A percentile compares a stretch with the other conserved stretches of the same genome.
Conservation (phyloP, 2,888 invertebrate genomes). For the Cyrtodaria siliqua region DNA sequence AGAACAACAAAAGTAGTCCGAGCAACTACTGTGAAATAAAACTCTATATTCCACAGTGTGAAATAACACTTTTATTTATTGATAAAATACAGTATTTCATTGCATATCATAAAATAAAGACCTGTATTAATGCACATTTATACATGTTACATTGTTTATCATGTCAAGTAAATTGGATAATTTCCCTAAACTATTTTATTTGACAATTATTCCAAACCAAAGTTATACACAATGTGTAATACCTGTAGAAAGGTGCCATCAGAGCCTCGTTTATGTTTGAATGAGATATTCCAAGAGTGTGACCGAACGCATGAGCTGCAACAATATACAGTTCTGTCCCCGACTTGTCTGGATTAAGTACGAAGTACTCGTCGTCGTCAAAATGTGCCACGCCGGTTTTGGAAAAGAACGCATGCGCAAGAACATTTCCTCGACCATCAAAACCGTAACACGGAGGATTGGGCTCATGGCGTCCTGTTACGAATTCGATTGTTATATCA, state of each 20-base stretch:
- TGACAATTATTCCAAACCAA: too few species aligned
- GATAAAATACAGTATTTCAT: too few species aligned
- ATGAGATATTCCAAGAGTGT: constrained; percentile 60
- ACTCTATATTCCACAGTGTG: too few species aligned
- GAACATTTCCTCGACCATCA: constrained; percentile 45
- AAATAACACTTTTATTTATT: too few species aligned
- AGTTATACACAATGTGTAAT: too few species aligned
- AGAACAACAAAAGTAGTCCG: too few species aligned
- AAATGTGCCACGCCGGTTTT: constrained; percentile 52
- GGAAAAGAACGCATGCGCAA: constrained; percentile 62
- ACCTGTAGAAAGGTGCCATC: constrained; percentile 63
- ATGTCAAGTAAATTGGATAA: too few species aligned
- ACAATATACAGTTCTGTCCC: constrained; percentile 59
- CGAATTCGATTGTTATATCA: constrained; percentile 50
- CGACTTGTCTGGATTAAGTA: constrained; percentile 14
- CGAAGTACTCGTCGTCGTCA: constrained; percentile 57
- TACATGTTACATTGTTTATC: too few species aligned
- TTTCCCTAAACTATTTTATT: too few species aligned
- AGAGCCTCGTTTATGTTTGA: constrained; percentile 49
- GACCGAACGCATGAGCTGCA: constrained; percentile 62
- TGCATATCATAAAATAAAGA: too few species aligned
- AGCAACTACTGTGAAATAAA: too few species aligned
- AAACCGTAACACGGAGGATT: constrained; percentile 41
- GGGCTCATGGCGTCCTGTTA: constrained; percentile 21
- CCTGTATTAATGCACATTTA: too few species aligned